A percentile compares a stretch with the other conserved stretches of the same genome.
These are phyloP conservation scores for Perizoma flavofasciatum DNA, from an alignment of 2,888 invertebrate species.

Conservation along the genomic window DNA sequence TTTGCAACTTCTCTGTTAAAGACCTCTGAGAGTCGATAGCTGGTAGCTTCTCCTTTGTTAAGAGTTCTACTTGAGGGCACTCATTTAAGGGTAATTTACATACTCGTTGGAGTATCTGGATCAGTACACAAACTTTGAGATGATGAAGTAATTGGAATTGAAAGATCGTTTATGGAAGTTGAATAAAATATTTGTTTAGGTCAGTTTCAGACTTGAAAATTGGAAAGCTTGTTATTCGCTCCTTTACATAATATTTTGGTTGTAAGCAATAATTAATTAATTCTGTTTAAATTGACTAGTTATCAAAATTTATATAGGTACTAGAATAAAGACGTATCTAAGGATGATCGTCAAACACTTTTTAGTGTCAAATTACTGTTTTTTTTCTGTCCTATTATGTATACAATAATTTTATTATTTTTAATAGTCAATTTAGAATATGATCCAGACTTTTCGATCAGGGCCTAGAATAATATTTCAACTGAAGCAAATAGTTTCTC, in stretches of 20 bases:
- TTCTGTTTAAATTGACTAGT: background rate
- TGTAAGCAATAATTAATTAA: too few species aligned
- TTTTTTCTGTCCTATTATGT: too few species aligned
- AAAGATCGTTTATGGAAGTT: slow-evolving; percentile 6
- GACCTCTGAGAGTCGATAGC: slow-evolving; percentile 58
- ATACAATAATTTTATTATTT: too few species aligned
- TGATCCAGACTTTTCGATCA: too few species aligned
- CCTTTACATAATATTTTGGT: too few species aligned
- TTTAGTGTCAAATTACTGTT: too few species aligned
- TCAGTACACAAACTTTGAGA: slow-evolving; percentile 26
- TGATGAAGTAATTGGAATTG: slow-evolving; percentile 1
- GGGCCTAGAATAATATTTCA: too few species aligned
- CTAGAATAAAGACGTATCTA: too few species aligned
- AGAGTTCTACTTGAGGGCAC: slow-evolving; percentile 49
- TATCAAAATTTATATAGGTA: background rate
- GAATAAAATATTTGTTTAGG: slow-evolving; percentile 19
- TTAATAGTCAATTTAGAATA: too few species aligned
- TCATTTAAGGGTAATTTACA: slow-evolving; percentile 46
- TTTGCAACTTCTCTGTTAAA: slow-evolving; percentile 63
- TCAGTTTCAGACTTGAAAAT: slow-evolving; percentile 1
- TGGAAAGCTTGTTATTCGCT: background rate
- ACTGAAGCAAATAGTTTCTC: background rate
- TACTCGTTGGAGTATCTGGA: slow-evolving; percentile 36
- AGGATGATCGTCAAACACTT: too few species aligned
- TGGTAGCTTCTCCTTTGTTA: slow-evolving; percentile 58